A percentile compares a stretch with the other conserved stretches of the same genome.
Evolutionary conservation across 2,113 vertebrate species (phyloP).

Genomic region (Murina feae): DNA sequence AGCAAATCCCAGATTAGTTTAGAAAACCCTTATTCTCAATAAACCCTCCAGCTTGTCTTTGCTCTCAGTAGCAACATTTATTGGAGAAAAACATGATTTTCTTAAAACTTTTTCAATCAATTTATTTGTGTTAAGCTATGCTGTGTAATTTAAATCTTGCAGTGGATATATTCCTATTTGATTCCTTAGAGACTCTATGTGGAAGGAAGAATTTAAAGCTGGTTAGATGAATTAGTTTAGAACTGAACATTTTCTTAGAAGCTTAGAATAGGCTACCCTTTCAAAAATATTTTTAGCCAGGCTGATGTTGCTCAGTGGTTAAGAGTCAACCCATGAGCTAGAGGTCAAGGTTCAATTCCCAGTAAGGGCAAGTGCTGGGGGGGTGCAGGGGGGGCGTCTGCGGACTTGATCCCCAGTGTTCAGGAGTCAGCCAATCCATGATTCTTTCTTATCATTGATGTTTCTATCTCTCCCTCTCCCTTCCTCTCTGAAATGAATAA

Average conservation of each 20-base stretch:
- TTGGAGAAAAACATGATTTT: constrained; percentile 55
- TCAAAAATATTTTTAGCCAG: constrained; percentile 1
- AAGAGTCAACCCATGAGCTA: background rate
- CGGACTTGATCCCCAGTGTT: background rate
- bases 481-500: background rate
- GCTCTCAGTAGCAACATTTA: constrained; percentile 37
- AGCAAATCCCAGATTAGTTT: constrained; percentile 53
- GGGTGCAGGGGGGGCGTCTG: no score
- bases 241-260: constrained; percentile 4
- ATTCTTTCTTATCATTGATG: background rate
- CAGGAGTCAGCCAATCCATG: background rate
- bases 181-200: constrained; percentile 50
- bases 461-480: background rate
- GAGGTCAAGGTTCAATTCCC: background rate
- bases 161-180: constrained; percentile 53
- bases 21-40: background rate
- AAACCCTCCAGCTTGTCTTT: constrained; percentile 18
- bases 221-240: constrained; percentile 43
- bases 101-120: constrained; percentile 71
- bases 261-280: constrained; percentile 17
- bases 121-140: constrained; percentile 58
- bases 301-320: background rate
- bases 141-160: constrained; percentile 60
- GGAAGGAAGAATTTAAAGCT: constrained; percentile 48
- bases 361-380: background rate